Evolutionary conservation across 2,888 invertebrate genomes (phyloP).

Genomic region (Dasypolia templi): DNA sequence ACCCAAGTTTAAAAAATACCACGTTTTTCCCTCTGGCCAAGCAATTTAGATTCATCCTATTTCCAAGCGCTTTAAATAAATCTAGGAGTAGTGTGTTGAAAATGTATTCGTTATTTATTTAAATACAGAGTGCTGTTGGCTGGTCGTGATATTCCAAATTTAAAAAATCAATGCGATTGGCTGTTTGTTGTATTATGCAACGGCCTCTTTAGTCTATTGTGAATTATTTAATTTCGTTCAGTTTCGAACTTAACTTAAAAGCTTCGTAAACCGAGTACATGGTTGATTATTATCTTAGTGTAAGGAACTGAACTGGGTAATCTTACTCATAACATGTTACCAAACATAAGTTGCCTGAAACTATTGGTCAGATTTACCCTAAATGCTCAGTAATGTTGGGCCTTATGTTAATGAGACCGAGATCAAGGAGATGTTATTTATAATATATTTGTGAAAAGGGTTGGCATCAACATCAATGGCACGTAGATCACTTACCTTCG

Average conservation of each 20-base stretch:
- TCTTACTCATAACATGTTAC: constrained; percentile 2
- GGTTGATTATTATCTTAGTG: constrained; percentile 1
- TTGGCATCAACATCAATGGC: too few relatives aligned
- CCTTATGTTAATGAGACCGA: background rate
- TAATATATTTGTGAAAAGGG: too few relatives aligned
- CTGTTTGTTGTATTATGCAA: constrained; percentile 26
- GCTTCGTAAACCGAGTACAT: background rate
- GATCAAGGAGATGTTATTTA: too few relatives aligned
- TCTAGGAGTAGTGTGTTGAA: constrained; percentile 1
- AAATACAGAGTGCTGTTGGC: constrained; percentile 9
- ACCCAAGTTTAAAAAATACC: constrained; percentile 14
- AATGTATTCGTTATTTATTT: constrained; percentile 39
- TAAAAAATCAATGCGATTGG: constrained; percentile 59
- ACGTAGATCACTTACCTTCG: too few relatives aligned
- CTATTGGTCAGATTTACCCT: background rate
- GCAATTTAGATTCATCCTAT: constrained; percentile 28
- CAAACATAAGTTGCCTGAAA: background rate
- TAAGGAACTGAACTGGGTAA: background rate
- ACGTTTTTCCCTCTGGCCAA: background rate
- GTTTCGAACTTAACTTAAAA: background rate
- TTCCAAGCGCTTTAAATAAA: constrained; percentile 6
- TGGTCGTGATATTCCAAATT: constrained; percentile 42
- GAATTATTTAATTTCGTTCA: constrained; percentile 10
- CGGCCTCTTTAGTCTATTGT: background rate
- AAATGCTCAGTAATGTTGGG: too few relatives aligned